Base-by-base conservation (phyloP, 2,113 vertebrate species). In the Xiphias gladius region DNA sequence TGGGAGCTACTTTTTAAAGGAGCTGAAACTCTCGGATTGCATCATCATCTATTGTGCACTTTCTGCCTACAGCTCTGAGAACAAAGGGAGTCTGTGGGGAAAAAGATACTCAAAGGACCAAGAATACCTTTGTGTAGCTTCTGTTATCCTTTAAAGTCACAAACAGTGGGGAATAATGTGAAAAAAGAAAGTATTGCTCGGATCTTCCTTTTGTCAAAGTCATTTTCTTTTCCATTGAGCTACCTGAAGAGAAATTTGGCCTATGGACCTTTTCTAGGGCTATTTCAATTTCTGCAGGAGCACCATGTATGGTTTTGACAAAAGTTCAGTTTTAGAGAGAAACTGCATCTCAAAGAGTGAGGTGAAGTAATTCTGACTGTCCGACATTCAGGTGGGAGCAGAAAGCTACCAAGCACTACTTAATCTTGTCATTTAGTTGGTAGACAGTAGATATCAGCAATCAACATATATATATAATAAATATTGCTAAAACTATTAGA, bases 141-240 rank as follows among this genome's bases (percentile, higher is more conserved):
- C 81, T 77, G 85, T 80, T 89, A 83, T 89, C 82, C 91, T 90
- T 85, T 90, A 92, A 93, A 92, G 87, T 86, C 81, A 32, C 80
- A 86, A 83, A 94, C 90, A 94, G 93, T 88, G 83, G 82, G n/a
- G 64, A 69, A 80, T 82, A 83, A 87, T 79, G 76, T 83, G 86
- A 79, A 88, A 85, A 93, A 82, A 86, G 67, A 77, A 54, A 62
- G 58, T 39, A 80, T 77, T 79, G 84, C 81, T 73, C 77, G 72
- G 54, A 82, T 86, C 81, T 83, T 82, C 61, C 65, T 82, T 83
- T 89, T 86, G 83, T 90, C 55, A 68, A 66, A 61, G 9, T 28
- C 35, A 1, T 62, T 80, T 26, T 68, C 70, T 65, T 83, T 81
- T 75, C n/a, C 30, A 30, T 1, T 20, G 30, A 48, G 43, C 39